A percentile compares a stretch with the other conserved stretches of the same genome.
phyloP scores from a whole-genome alignment of 2,888 invertebrate genomes.

The Xanthia togata region DNA sequence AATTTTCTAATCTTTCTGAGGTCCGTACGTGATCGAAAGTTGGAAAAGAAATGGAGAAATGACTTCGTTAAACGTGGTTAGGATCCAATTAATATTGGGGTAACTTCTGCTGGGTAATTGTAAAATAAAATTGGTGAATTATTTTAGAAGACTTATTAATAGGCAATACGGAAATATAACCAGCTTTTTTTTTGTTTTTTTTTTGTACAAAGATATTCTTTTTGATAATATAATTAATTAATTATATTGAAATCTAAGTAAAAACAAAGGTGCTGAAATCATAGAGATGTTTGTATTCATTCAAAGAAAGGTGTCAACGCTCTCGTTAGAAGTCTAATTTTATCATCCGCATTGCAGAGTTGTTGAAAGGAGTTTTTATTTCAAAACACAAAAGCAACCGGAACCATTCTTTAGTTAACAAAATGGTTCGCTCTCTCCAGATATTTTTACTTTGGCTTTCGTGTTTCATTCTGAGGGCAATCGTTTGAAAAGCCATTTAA shows the following conservation, averaged over 20 bases:
- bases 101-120: constrained; percentile 23
- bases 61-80: constrained; percentile 42
- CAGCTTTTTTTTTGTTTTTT: background rate
- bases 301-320: constrained; percentile 30
- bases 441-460: constrained; percentile 38
- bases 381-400: constrained; percentile 49
- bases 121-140: constrained; percentile 13
- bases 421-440: constrained; percentile 37
- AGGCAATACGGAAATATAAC: background rate
- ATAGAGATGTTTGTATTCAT: constrained; percentile 18
- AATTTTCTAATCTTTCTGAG: constrained; percentile 55
- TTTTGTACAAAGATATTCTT: background rate
- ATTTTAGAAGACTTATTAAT: background rate
- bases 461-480: constrained; percentile 28
- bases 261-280: background rate
- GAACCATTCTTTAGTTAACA: constrained; percentile 41
- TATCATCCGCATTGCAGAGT: constrained; percentile 57
- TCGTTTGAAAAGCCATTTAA: constrained; percentile 50
- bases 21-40: constrained; percentile 54
- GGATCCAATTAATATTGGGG: constrained; percentile 40
- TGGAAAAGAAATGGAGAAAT: constrained; percentile 46
- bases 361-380: constrained; percentile 51
- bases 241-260: background rate
- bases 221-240: background rate
- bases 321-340: constrained; percentile 50